A percentile compares a stretch with the other conserved stretches of the same genome.
These are phyloP conservation scores for Mobula hypostoma DNA, from an alignment of 2,113 vertebrate genomes.

Conservation along the genomic window DNA sequence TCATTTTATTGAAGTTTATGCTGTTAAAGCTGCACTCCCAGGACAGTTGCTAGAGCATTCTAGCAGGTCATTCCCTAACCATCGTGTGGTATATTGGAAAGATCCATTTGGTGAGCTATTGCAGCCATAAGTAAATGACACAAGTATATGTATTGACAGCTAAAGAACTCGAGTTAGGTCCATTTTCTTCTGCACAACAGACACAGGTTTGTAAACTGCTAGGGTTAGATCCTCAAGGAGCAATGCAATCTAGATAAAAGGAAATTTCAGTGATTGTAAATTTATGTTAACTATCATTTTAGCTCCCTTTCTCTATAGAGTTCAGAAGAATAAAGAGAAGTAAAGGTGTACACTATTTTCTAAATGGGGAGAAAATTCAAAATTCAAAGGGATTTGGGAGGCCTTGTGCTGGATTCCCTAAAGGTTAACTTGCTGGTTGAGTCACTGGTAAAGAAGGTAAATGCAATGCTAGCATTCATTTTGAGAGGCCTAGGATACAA, in stretches of 20 bases:
- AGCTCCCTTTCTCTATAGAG: not conserved
- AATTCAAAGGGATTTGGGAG: no score
- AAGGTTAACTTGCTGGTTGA: no score
- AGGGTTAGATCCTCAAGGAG: not conserved
- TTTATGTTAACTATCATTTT: not conserved
- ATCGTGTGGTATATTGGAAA: not conserved
- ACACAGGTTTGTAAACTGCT: not conserved
- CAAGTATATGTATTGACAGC: not conserved
- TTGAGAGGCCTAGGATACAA: no score
- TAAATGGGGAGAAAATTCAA: no score
- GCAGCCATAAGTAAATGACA: not conserved
- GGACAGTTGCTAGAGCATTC: slow-evolving; percentile 20
- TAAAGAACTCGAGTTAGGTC: not conserved
- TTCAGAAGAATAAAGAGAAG: no score
- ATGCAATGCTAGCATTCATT: no score
- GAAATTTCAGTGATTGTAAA: not conserved
- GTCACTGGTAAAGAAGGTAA: no score
- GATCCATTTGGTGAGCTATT: not conserved
- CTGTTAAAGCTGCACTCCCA: not conserved
- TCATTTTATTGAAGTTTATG: slow-evolving; percentile 24
- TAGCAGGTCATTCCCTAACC: not conserved
- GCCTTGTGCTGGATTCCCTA: no score
- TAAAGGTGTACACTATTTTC: no score
- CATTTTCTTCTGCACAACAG: not conserved
- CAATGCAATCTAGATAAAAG: not conserved